Base-by-base conservation (phyloP, 2,888 invertebrate species). In the Meandrusa payeni region DNA sequence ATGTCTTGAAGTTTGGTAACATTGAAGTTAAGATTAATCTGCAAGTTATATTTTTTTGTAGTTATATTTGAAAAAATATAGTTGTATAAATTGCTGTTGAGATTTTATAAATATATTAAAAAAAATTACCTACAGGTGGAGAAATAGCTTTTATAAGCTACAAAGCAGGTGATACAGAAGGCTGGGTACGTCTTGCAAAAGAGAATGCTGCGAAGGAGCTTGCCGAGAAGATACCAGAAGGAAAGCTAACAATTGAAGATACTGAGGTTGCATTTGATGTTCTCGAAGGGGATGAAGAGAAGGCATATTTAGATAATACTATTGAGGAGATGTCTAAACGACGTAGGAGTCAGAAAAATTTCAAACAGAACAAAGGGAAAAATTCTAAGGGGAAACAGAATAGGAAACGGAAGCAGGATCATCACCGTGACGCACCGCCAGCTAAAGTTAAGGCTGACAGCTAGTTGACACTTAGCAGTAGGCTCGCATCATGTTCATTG, bases 61-160 rank as follows among this genome's bases (percentile, higher is more conserved):
- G n/a, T n/a, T n/a, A n/a, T n/a, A n/a, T n/a, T n/a, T n/a, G n/a
- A n/a, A n/a, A n/a, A n/a, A n/a, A n/a, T n/a, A n/a, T n/a, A n/a
- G n/a, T n/a, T n/a, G n/a, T n/a, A n/a, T n/a, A n/a, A n/a, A n/a
- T n/a, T n/a, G n/a, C n/a, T n/a, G n/a, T n/a, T n/a, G n/a, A n/a
- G n/a, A n/a, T n/a, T n/a, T 6, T 10, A 11, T 17, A n/a, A 11
- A 24, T 27, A 5, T 26, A 11, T 41, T 39, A 33, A 9, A 43
- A n/a, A n/a, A n/a, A n/a, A n/a, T n/a, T n/a, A n/a, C n/a, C 53
- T 51, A 52, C 67, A 64, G 89, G 88, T 28, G 75, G 82, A 1
- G 90, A 92, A 22, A 83, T 94, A 31, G 93, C 93, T 0, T 97
- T 90, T 67, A 90, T 96, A 48, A 94, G 95, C 64, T 95, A 91